These are phyloP conservation scores for Drosophila emarginata DNA, from an alignment of 2,888 invertebrate species.

Conservation along the genomic window DNA sequence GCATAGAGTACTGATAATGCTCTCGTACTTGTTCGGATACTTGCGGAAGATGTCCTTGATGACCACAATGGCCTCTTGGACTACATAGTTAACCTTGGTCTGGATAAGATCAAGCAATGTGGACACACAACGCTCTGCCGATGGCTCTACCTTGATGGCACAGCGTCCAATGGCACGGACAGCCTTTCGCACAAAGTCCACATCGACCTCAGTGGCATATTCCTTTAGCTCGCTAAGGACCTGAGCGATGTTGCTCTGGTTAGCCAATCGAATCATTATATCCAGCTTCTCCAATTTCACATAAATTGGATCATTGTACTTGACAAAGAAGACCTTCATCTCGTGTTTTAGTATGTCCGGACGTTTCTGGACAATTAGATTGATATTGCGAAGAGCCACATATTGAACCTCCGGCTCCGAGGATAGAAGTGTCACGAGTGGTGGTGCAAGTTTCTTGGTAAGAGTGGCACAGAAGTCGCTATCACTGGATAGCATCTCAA, in stretches of 20 bases:
- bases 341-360: conserved; percentile 99
- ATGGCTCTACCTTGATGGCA: conserved; percentile 99
- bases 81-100: conserved; percentile 99
- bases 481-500: conserved; percentile 97
- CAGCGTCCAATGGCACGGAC: conserved; percentile 99
- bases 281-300: conserved; percentile 99
- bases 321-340: conserved; percentile 99
- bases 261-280: conserved; percentile 99
- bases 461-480: conserved; percentile 96
- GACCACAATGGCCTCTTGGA: conserved; percentile 99
- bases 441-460: conserved; percentile 99
- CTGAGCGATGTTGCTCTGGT: conserved; percentile 98
- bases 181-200: conserved; percentile 99
- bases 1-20: conserved; percentile 99
- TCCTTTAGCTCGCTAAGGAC: conserved; percentile 99
- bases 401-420: conserved; percentile 99
- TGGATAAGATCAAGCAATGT: conserved; percentile 98
- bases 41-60: conserved; percentile 99
- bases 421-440: conserved; percentile 97
- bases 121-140: conserved; percentile 98
- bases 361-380: conserved; percentile 99
- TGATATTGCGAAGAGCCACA: conserved; percentile 98
- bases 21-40: conserved; percentile 99
- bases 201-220: conserved; percentile 99
- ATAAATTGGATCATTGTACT: conserved; percentile 99